Percentiles rank a stretch among this genome's conserved stretches.
phyloP scores from a whole-genome alignment of 2,888 invertebrate species.

The Furcula furcula region DNA sequence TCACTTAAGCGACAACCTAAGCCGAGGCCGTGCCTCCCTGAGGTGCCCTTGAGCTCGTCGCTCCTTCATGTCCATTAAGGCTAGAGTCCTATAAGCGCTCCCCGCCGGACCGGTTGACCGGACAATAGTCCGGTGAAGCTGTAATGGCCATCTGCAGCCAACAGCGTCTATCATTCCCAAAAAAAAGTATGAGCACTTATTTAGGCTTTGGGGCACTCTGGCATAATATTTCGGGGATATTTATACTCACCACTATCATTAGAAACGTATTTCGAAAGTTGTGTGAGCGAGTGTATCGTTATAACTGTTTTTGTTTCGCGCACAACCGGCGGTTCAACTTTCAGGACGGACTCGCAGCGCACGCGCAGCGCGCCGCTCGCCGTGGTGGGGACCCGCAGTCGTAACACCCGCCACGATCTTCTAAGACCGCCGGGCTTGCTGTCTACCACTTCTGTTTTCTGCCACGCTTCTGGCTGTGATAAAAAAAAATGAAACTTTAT shows the following conservation, averaged over 20 bases:
- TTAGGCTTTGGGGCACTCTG: too few species aligned
- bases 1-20: too few species aligned
- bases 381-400: slow-evolving; percentile 56
- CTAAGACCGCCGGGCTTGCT: slow-evolving; percentile 61
- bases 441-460: slow-evolving; percentile 58
- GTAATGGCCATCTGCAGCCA: too few species aligned
- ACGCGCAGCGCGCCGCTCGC: slow-evolving; percentile 66
- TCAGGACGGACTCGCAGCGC: slow-evolving; percentile 63
- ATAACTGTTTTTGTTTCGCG: slow-evolving; percentile 54
- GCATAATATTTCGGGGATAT: neutral
- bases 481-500: slow-evolving; percentile 5
- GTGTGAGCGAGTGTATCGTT: slow-evolving; percentile 66
- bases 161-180: too few species aligned
- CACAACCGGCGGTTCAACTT: slow-evolving; percentile 66
- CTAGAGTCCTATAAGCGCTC: too few species aligned
- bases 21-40: too few species aligned
- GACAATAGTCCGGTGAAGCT: too few species aligned
- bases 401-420: slow-evolving; percentile 63
- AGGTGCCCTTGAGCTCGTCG: too few species aligned
- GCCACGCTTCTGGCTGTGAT: slow-evolving; percentile 66
- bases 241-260: slow-evolving; percentile 57
- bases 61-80: too few species aligned
- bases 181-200: too few species aligned
- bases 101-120: too few species aligned
- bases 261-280: slow-evolving; percentile 71